These are phyloP conservation scores for Meteorus sp. DNA, from an alignment of 1,140 invertebrate genomes.

Conservation along the genomic window DNA sequence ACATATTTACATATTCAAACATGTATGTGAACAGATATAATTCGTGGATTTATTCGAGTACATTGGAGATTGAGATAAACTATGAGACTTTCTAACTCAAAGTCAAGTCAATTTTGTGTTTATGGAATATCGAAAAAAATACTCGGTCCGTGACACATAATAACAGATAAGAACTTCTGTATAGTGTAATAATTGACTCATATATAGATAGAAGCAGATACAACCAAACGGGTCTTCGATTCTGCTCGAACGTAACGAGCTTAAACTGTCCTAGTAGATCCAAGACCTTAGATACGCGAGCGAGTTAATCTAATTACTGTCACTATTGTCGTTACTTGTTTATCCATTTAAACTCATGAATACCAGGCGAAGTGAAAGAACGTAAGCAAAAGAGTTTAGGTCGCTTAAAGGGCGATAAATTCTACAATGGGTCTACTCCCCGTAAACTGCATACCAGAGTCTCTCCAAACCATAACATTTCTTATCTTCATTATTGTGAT, in stretches of 20 bases:
- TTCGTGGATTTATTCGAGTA: too few species aligned
- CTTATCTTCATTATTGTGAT: too few species aligned
- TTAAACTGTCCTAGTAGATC: conserved; percentile 8
- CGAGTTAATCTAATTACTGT: conserved; percentile 13
- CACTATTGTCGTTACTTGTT: conserved; percentile 5
- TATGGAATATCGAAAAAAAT: too few species aligned
- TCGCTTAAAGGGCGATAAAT: neutral
- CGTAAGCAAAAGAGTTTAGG: neutral
- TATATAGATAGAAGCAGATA: neutral
- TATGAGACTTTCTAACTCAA: too few species aligned
- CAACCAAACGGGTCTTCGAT: conserved; percentile 4
- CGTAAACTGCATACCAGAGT: too few species aligned
- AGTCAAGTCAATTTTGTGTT: too few species aligned
- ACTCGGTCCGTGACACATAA: too few species aligned
- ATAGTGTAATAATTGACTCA: conserved; percentile 9
- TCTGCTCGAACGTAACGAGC: conserved; percentile 4
- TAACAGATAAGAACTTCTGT: neutral
- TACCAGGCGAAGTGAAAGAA: neutral
- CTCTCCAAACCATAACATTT: too few species aligned
- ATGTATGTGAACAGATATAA: too few species aligned
- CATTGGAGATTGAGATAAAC: too few species aligned
- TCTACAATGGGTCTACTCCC: too few species aligned
- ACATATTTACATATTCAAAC: too few species aligned
- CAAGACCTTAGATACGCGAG: neutral
- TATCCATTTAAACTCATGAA: neutral